Percentiles rank a stretch among this genome's conserved stretches.
phyloP scores from a whole-genome alignment of 2,888 invertebrate genomes.

The Mechanitis messenoides region DNA sequence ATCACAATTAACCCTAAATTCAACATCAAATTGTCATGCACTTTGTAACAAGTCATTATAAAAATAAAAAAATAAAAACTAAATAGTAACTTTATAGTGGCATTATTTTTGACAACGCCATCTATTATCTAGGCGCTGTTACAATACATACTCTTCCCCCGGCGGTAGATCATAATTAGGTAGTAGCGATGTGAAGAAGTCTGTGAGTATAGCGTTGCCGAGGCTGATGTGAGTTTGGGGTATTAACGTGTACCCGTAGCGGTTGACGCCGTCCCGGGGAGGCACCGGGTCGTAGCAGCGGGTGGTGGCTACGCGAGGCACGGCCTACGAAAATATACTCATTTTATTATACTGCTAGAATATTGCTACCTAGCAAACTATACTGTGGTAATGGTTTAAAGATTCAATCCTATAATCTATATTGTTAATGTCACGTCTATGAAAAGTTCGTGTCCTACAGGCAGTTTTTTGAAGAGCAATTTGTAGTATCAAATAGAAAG shows the following conservation, averaged over 20 bases:
- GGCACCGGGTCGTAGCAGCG: conserved; percentile 35
- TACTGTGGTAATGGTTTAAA: too few relatives aligned
- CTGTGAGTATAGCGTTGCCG: conserved; percentile 22
- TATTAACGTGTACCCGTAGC: conserved; percentile 31
- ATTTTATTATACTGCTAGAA: too few relatives aligned
- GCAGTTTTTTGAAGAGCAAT: too few relatives aligned
- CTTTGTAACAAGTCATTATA: neutral
- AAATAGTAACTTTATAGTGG: neutral
- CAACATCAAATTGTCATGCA: too few relatives aligned
- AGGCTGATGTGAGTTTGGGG: conserved; percentile 9
- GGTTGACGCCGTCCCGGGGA: conserved; percentile 31
- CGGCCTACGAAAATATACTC: conserved; percentile 22
- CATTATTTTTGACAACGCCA: neutral
- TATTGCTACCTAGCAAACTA: too few relatives aligned
- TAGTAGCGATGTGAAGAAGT: conserved; percentile 29
- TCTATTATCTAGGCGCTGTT: neutral
- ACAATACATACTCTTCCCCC: conserved; percentile 8
- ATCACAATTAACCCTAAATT: too few relatives aligned
- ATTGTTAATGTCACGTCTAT: too few relatives aligned
- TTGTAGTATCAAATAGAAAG: too few relatives aligned
- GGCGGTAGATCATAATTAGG: conserved; percentile 26
- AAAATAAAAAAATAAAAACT: neutral
- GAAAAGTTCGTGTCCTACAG: too few relatives aligned
- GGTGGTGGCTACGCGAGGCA: conserved; percentile 25
- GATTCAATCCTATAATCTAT: too few relatives aligned